These are phyloP conservation scores for Glandiceps talaboti DNA, from an alignment of 53 echinoderm and acorn worm species.

Conservation along the genomic window DNA sequence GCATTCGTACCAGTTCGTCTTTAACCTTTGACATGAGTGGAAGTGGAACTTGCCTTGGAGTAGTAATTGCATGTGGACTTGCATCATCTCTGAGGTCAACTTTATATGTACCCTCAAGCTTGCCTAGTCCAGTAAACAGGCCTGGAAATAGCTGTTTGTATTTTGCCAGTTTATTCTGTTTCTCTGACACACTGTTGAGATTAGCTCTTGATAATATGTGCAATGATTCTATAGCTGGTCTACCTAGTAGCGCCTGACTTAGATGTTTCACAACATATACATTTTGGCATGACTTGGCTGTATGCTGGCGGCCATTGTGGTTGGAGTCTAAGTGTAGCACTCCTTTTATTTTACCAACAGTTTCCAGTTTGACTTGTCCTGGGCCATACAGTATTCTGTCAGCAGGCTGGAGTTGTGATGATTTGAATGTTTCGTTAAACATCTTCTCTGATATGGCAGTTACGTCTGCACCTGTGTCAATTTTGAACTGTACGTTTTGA, in stretches of 20 bases:
- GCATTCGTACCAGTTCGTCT: constrained; percentile 34
- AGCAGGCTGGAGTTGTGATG: neutral
- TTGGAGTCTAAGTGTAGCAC: no score
- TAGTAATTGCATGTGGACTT: constrained; percentile 11
- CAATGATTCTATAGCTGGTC: no score
- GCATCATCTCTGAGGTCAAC: constrained; percentile 22
- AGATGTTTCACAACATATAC: no score
- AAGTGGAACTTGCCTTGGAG: constrained; percentile 35
- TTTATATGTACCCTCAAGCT: constrained; percentile 17
- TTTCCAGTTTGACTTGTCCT: constrained; percentile 10
- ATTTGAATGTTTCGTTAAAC: neutral
- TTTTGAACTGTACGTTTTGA: constrained; percentile 31
- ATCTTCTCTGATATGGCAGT: constrained; percentile 20
- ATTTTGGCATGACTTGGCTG: no score
- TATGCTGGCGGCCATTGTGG: no score
- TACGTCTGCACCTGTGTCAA: constrained; percentile 29
- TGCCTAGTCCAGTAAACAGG: constrained; percentile 32
- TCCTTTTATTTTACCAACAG: no score
- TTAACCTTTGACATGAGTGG: constrained; percentile 24
- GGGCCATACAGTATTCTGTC: constrained; percentile 18
- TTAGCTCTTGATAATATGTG: no score
- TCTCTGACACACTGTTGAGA: neutral
- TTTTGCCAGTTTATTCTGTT: neutral
- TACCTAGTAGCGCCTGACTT: no score
- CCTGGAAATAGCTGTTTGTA: constrained; percentile 21